phyloP scores from a whole-genome alignment of 2,797 vertebrate genomes.

The Vipera ursinii region DNA sequence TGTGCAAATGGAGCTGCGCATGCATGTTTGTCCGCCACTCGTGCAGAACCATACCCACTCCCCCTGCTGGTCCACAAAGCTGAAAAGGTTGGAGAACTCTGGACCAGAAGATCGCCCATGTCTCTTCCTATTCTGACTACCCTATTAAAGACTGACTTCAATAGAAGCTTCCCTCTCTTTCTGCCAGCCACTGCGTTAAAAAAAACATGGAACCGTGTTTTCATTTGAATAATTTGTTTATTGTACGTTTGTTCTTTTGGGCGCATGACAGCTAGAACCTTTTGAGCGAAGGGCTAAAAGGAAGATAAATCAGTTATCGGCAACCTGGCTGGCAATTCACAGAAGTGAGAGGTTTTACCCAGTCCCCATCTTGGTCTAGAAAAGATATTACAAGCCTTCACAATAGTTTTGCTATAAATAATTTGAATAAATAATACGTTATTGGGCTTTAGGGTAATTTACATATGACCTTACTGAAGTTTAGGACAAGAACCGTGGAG shows the following conservation, averaged over 20 bases:
- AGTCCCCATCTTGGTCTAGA: background rate
- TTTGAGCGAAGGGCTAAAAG: background rate
- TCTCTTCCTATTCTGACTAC: background rate
- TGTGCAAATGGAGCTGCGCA: no score
- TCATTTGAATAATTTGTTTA: background rate
- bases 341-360: background rate
- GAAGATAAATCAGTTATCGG: no score
- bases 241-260: background rate
- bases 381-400: no score
- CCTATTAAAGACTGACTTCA: background rate
- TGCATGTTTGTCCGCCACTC: no score
- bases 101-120: background rate
- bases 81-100: no score
- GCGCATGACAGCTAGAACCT: no score
- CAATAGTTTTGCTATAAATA: background rate
- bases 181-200: background rate
- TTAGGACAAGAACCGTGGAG: background rate
- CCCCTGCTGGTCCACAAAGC: no score
- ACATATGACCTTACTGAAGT: background rate
- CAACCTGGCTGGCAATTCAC: background rate
- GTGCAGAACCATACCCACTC: no score
- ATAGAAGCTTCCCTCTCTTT: background rate
- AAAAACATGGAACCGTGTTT: background rate
- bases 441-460: background rate
- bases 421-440: background rate